Evolutionary conservation across 2,888 invertebrate genomes (phyloP).

Genomic region (Furcula furcula): DNA sequence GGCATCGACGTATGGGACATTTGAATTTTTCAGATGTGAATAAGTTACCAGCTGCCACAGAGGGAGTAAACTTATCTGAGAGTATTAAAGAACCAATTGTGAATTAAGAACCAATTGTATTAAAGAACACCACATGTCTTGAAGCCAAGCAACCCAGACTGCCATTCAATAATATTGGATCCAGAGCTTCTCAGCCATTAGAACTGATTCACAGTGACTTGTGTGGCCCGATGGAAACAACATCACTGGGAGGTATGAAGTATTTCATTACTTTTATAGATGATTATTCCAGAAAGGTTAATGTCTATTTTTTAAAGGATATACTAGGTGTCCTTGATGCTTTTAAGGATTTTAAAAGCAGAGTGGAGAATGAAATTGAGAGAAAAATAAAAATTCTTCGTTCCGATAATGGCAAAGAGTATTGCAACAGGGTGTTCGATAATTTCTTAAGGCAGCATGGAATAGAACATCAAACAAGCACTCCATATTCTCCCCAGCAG

Average conservation of each 20-base stretch:
- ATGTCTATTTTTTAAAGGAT: slow-evolving; percentile 12
- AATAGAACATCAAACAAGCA: slow-evolving; percentile 18
- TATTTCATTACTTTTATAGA: slow-evolving; percentile 10
- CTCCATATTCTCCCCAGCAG: too few species aligned
- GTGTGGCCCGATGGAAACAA: too few species aligned
- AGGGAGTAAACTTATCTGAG: slow-evolving; percentile 12
- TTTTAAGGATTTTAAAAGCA: slow-evolving; percentile 11
- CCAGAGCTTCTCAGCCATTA: neutral
- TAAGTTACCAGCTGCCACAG: slow-evolving; percentile 19
- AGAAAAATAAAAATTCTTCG: slow-evolving; percentile 10
- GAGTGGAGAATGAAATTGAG: slow-evolving; percentile 13
- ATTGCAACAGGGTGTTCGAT: slow-evolving; percentile 4
- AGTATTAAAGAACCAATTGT: slow-evolving; percentile 3
- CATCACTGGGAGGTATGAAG: neutral
- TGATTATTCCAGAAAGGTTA: slow-evolving; percentile 12
- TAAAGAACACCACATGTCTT: too few species aligned
- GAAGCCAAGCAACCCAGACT: neutral
- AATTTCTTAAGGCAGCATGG: slow-evolving; percentile 1
- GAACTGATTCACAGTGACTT: neutral
- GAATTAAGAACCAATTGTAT: too few species aligned
- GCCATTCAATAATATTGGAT: slow-evolving; percentile 1
- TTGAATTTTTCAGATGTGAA: slow-evolving; percentile 10
- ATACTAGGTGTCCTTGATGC: slow-evolving; percentile 6
- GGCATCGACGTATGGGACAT: slow-evolving; percentile 12
- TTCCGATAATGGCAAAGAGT: slow-evolving; percentile 15